Evolutionary conservation across 2,113 vertebrate species (phyloP).

Genomic region (Hassar affinis): DNA sequence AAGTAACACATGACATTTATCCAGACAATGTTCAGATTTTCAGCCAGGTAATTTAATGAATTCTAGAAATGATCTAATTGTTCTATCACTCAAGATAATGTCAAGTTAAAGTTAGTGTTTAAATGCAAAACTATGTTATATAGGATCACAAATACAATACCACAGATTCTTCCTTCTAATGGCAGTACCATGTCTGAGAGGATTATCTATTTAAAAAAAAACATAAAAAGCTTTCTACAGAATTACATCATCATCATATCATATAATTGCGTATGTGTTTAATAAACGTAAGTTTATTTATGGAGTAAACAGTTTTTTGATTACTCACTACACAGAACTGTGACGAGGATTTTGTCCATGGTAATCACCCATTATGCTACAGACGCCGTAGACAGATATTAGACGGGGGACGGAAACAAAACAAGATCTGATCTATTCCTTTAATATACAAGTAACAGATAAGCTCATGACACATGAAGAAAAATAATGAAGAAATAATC

Average conservation of each 20-base stretch:
- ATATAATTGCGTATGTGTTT: not conserved
- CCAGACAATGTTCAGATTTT: not conserved
- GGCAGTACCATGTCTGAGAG: not conserved
- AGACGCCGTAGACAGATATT: not conserved
- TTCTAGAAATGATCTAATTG: not conserved
- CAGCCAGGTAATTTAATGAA: not conserved
- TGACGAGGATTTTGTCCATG: not conserved
- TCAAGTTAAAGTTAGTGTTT: not conserved
- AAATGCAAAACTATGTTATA: not conserved
- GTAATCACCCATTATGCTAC: not conserved
- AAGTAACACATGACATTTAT: not conserved
- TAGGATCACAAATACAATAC: not conserved
- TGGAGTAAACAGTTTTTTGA: not conserved
- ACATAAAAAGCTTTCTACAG: not conserved
- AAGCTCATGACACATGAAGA: constrained; percentile 3
- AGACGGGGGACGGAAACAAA: not conserved
- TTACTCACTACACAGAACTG: not conserved
- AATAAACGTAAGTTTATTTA: not conserved
- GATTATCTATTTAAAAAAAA: not conserved
- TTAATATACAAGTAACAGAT: not conserved
- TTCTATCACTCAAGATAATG: not conserved
- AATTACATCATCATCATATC: not conserved
- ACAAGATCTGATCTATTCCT: not conserved
- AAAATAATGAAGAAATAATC: not conserved
- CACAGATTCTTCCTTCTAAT: not conserved